Base-by-base conservation (phyloP, 2,113 vertebrate species). In the Percina caprodes region DNA sequence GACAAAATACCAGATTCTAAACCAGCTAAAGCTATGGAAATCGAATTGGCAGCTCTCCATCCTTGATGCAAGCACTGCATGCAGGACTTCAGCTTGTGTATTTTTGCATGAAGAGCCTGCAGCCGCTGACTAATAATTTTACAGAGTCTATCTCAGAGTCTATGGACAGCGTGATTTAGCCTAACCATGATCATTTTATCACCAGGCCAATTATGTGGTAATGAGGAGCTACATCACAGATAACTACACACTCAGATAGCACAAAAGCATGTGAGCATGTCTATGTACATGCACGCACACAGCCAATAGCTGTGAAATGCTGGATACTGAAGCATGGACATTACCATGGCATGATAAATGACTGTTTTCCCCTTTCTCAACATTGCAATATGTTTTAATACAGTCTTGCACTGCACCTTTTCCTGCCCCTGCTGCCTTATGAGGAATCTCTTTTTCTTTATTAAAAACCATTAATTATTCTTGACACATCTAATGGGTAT, bases 391-490 rank as follows among this genome's bases (percentile, higher is more conserved):
- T 91, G 83, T 94, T 95, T 93, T 92, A 93, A 93, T 93, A 88
- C 76, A 88, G 72, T 79, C 66, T 88, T 85, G 61, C 55, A 76
- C 83, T 74, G 85, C 77, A 92, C 82, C 84, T 88, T 86, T 91
- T 88, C 82, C 77, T 69, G 52, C 70, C 69, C 67, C 77, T 69
- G 74, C 79, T 73, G 76, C 73, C 77, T 88, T 83, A 79, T 75
- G 84, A 93, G 56, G 80, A 84, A 86, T 80, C 85, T 86, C 75
- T 91, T 92, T 79, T 90, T 91, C 83, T 91, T 93, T 92, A 95
- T 95, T 94, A 93, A 92, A 93, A 91, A 87, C 67, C 90, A 95
- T 94, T 93, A 87, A 95, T 94, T 94, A 91, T 88, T 75, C 77
- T 62, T 35, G 83, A 87, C 88, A 89, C 51, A 35, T 77, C 70